Evolutionary conservation across 1,140 invertebrate species (phyloP).

Genomic region (Maconellicoccus hirsutus): DNA sequence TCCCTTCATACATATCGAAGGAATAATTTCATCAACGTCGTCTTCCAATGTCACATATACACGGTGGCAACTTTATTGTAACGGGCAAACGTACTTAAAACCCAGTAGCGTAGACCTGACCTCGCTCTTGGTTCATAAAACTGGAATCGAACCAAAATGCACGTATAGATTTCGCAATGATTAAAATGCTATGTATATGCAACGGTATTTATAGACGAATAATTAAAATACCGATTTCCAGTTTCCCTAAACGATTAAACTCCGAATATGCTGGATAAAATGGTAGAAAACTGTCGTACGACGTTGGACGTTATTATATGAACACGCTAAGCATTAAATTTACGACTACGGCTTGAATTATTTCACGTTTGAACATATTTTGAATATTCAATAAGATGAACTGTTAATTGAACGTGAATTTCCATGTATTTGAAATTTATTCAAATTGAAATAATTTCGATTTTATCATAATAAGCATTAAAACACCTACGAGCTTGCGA

Average conservation of each 20-base stretch:
- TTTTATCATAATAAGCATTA: background rate
- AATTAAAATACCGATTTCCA: background rate
- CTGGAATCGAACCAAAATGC: background rate
- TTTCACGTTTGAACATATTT: background rate
- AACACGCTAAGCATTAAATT: background rate
- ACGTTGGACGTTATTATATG: no score
- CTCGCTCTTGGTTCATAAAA: background rate
- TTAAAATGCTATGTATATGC: background rate
- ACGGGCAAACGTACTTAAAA: background rate
- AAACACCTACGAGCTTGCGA: background rate
- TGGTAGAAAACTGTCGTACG: no score
- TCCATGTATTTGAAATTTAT: conserved; percentile 1
- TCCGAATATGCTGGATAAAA: background rate
- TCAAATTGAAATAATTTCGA: conserved; percentile 1
- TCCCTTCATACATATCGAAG: no score
- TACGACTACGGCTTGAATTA: background rate
- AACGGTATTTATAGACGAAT: background rate
- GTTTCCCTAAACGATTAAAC: background rate
- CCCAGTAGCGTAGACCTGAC: background rate
- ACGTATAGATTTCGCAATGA: conserved; percentile 2
- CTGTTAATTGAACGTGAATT: conserved; percentile 2
- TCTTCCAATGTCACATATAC: no score
- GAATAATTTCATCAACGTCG: no score
- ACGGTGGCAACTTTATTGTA: no score
- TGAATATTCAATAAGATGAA: conserved; percentile 1